Evolutionary conservation across 2,113 vertebrate genomes (phyloP), one percentile per base, ranked within the genome.

Genomic region (Poecile atricapillus): DNA sequence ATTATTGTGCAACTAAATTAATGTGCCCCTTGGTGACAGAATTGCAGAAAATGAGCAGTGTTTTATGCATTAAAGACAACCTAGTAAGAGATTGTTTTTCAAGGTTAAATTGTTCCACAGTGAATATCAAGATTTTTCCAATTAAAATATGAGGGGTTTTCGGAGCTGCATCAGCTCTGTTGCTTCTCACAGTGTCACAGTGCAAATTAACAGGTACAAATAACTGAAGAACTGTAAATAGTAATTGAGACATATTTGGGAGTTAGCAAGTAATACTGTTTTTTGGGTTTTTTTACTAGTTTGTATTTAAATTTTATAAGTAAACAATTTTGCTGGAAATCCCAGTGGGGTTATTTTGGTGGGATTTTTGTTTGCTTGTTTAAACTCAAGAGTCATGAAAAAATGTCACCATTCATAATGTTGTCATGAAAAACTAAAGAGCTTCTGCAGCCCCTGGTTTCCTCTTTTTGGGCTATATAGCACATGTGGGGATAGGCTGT

Each of bases 1-100:
- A 83, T 93, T 96, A 95, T 81, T 83, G 92, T 86, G 92, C 89
- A 55, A 55, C 78, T 93, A 93, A 94, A 95, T 94, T 83, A 96
- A 96, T 64, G 85, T 83, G 62, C 87, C 87, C 77, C 79, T 78
- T 7, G 76, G 85, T 89, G 80, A 91, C 70, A 79, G 87, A 74
- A 37, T 3, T n/a, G 63, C 31, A 89, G 76, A 93, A 94, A 95
- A 96, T 93, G 74, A 95, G 85, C 52, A 31, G 65, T 69, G 94
- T 52, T 94, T 93, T 96, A 94, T 96, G 93, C 90, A 95, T 96
- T 93, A 96, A 95, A 95, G 90, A 71, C 81, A 94, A 86, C 71
- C 83, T 56, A 60, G 80, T 59, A 80, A 91, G 94, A 96, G 92
- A 91, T 92, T 94, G 87, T 92, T 97, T 97, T 93, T 85, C 94